phyloP scores from a whole-genome alignment of 1,140 invertebrate species.

The Hyles euphorbiae region DNA sequence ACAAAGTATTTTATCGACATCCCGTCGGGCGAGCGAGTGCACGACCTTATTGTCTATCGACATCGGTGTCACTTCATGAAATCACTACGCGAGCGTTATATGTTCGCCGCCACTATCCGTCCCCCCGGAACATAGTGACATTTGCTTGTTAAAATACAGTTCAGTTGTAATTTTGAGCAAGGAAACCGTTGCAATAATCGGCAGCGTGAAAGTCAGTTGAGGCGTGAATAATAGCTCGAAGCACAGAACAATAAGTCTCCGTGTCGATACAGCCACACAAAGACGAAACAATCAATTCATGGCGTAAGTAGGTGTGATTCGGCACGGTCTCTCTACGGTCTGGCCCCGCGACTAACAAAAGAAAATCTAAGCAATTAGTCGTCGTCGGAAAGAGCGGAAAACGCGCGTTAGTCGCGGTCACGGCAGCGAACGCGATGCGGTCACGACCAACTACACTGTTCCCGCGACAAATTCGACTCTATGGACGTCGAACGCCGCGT shows the following conservation, averaged over 20 bases:
- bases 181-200: conserved; percentile 56
- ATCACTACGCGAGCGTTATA: conserved; percentile 48
- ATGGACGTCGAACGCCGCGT: conserved; percentile 15
- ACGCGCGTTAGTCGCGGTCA: conserved; percentile 70
- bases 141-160: conserved; percentile 4
- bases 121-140: background rate
- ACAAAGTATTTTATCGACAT: conserved; percentile 61
- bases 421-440: conserved; percentile 43
- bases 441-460: conserved; percentile 33
- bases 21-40: conserved; percentile 28
- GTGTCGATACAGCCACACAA: conserved; percentile 68
- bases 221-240: conserved; percentile 57
- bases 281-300: conserved; percentile 73
- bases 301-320: conserved; percentile 71
- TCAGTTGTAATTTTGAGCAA: conserved; percentile 4
- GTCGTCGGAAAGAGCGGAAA: conserved; percentile 73
- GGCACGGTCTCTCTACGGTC: conserved; percentile 58
- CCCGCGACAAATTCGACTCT: conserved; percentile 32
- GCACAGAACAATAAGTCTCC: conserved; percentile 60
- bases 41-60: conserved; percentile 54
- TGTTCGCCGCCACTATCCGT: conserved; percentile 27
- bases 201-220: conserved; percentile 57
- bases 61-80: conserved; percentile 56
- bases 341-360: conserved; percentile 71
- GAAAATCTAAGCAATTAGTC: conserved; percentile 75